These are phyloP conservation scores for Volucella inflata DNA, from an alignment of 2,888 invertebrate species.

Conservation along the genomic window DNA sequence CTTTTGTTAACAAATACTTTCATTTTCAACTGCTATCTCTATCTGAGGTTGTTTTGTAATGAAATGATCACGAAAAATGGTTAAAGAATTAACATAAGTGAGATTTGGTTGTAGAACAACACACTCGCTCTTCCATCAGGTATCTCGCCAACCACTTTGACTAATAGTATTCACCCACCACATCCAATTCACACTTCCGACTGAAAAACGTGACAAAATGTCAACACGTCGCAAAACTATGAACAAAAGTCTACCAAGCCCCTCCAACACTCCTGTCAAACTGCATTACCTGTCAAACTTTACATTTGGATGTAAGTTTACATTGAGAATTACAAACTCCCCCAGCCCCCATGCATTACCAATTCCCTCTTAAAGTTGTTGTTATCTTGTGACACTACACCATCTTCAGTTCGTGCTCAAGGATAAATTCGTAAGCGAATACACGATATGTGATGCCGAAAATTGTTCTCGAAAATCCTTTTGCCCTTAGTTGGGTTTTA, in stretches of 20 bases:
- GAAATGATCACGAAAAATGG: no score
- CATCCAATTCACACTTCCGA: not conserved
- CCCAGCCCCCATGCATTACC: no score
- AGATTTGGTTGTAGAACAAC: no score
- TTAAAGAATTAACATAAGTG: no score
- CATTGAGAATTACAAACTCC: constrained; percentile 50
- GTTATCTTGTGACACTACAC: constrained; percentile 48
- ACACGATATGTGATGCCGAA: constrained; percentile 39
- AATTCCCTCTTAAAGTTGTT: constrained; percentile 7
- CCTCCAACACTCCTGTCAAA: constrained; percentile 1
- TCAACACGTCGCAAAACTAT: constrained; percentile 29
- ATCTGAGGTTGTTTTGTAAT: no score
- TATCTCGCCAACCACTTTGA: no score
- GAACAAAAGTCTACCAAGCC: not conserved
- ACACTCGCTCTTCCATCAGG: no score
- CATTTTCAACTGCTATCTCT: no score
- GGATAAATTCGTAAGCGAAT: constrained; percentile 26
- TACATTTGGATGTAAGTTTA: constrained; percentile 29
- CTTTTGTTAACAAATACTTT: no score
- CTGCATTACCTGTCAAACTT: constrained; percentile 38
- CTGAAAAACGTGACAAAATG: constrained; percentile 38
- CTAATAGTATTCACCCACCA: not conserved
- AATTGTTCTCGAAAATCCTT: constrained; percentile 33
- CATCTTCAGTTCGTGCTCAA: constrained; percentile 40
- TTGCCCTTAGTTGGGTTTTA: constrained; percentile 20